These are phyloP conservation scores for Pseudomyrmex concolor DNA, from an alignment of 1,140 invertebrate genomes.

Conservation along the genomic window DNA sequence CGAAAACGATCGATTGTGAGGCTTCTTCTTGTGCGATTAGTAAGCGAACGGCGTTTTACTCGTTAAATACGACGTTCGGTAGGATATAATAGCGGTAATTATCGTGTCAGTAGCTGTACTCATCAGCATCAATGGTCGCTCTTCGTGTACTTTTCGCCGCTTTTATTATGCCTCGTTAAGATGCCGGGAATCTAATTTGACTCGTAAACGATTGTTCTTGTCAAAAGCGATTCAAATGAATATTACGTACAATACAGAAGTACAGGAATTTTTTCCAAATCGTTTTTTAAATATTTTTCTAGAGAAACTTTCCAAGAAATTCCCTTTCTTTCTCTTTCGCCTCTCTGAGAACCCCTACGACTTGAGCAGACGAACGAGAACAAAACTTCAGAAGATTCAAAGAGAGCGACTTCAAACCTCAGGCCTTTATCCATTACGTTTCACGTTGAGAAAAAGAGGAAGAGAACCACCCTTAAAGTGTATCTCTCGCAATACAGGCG, in stretches of 20 bases:
- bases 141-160: constrained; percentile 77
- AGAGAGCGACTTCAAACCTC: constrained; percentile 40
- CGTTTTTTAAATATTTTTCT: too few relatives aligned
- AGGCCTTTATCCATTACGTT: constrained; percentile 19
- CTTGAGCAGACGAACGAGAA: background rate
- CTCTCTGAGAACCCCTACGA: constrained; percentile 66
- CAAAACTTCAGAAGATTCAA: constrained; percentile 43
- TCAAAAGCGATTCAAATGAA: constrained; percentile 12
- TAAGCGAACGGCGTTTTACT: constrained; percentile 75
- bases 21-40: constrained; percentile 70
- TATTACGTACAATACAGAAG: background rate
- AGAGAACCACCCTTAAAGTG: constrained; percentile 12
- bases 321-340: background rate
- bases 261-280: background rate
- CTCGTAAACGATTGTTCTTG: constrained; percentile 68
- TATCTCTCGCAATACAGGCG: constrained; percentile 25
- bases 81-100: constrained; percentile 79
- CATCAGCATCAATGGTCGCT: constrained; percentile 76
- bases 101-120: constrained; percentile 80
- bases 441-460: constrained; percentile 2
- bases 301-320: background rate
- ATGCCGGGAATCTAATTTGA: constrained; percentile 75
- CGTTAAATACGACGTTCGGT: constrained; percentile 77
- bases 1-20: constrained; percentile 65
- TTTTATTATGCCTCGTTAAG: constrained; percentile 81